Evolutionary conservation across 2,888 invertebrate species (phyloP), one percentile per base, ranked within the genome.

Genomic region (Aspidapion aeneum): DNA sequence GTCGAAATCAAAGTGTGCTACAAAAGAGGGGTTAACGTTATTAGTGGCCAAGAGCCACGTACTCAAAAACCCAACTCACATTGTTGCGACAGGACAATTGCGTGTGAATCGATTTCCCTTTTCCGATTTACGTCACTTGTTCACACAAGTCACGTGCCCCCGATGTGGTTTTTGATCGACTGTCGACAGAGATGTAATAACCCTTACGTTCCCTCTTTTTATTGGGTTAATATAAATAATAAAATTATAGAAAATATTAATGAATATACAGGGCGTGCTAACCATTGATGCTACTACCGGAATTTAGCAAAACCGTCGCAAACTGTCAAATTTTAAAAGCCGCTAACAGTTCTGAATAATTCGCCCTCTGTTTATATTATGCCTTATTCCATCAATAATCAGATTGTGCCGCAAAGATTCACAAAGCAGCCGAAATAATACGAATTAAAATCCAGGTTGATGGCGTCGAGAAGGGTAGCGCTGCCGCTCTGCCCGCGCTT

Each of bases 371-470:
- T n/a, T n/a, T n/a, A n/a, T n/a, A n/a, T n/a, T n/a, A n/a, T 35
- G 35, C 35, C 35, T 35, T 35, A 7, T 35, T 35, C 35, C 35
- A 35, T 35, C 35, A 74, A 75, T 77, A 77, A 77, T 77, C 78
- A 77, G 77, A 75, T 77, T 74, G 71, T 69, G 70, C 66, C 71
- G 58, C 60, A 56, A 68, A 67, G 73, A 72, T 73, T 72, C 70
- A 74, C 74, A 76, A 75, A 74, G 75, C 74, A 73, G 73, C 74
- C 74, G 77, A 77, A 78, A 79, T 79, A 78, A 79, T 79, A 69
- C 78, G 78, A 75, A 79, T 79, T 78, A 79, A 77, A 79, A 78
- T 79, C 79, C 77, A 76, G 75, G 75, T 69, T 66, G 75, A 76
- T 78, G 18, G n/a, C 7, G n/a, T 52, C 78, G 76, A n/a, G n/a